These are phyloP conservation scores for Cariama cristata DNA, from an alignment of 2,113 vertebrate genomes.

Conservation along the genomic window DNA sequence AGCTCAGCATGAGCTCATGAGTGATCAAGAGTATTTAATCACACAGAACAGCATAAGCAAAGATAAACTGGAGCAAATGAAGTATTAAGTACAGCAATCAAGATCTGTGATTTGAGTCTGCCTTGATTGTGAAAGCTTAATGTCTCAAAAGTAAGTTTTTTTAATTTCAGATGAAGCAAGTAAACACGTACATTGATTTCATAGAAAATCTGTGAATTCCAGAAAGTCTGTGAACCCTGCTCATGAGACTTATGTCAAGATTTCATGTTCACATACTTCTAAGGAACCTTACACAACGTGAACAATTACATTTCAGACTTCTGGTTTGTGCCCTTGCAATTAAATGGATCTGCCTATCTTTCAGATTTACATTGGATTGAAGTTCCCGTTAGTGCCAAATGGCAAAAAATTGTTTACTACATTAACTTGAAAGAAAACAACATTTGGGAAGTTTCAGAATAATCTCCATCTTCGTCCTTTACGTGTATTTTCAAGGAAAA, in stretches of 20 bases:
- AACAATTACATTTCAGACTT: not conserved
- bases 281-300: not conserved
- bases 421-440: not conserved
- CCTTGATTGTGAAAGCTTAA: not conserved
- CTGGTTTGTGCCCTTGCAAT: not conserved
- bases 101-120: not conserved
- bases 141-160: not conserved
- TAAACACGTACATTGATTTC: rapidly evolving
- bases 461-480: not conserved
- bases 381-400: not conserved
- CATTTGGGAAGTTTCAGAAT: not conserved
- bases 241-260: not conserved
- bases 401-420: not conserved
- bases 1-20: not conserved
- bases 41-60: not conserved
- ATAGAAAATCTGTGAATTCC: not conserved
- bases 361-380: not conserved
- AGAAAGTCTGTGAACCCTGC: not conserved
- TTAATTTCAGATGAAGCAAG: not conserved
- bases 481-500: not conserved
- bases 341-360: not conserved
- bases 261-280: not conserved
- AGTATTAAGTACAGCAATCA: not conserved
- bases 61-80: constrained; percentile 25
- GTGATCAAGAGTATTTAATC: constrained; percentile 27